phyloP scores from a whole-genome alignment of 2,113 vertebrate genomes.

The Syrmaticus mikado region DNA sequence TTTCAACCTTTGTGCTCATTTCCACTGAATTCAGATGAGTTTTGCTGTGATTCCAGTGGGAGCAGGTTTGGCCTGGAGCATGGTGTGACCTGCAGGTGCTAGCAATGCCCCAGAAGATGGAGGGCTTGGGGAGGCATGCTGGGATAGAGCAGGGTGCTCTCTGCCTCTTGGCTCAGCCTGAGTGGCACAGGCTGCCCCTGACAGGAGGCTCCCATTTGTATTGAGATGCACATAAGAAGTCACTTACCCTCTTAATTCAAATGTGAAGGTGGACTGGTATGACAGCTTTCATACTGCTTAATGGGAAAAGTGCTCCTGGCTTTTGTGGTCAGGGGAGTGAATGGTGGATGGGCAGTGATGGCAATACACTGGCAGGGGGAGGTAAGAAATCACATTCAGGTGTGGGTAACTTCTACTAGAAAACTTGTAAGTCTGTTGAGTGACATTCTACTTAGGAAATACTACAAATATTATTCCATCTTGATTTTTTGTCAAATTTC shows the following conservation, averaged over 20 bases:
- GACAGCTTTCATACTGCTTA: background rate
- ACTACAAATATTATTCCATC: background rate
- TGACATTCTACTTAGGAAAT: background rate
- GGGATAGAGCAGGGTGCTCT: background rate
- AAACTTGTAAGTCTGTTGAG: background rate
- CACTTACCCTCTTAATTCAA: background rate
- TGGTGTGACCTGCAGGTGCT: accelerated
- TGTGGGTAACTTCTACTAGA: background rate
- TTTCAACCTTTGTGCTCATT: background rate
- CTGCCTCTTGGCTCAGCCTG: background rate
- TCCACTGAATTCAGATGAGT: background rate
- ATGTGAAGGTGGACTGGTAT: accelerated
- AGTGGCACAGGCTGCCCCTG: background rate
- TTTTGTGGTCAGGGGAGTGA: background rate
- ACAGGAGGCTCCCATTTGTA: accelerated
- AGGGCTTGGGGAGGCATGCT: background rate
- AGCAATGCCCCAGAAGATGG: accelerated
- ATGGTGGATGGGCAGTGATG: background rate
- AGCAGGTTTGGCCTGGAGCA: background rate
- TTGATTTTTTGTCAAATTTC: background rate
- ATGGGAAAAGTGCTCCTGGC: background rate
- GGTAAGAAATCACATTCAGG: background rate
- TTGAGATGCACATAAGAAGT: background rate
- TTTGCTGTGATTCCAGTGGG: background rate
- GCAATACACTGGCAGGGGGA: background rate